phyloP scores from a whole-genome alignment of 2,797 vertebrate genomes.

The Crax fasciolata region DNA sequence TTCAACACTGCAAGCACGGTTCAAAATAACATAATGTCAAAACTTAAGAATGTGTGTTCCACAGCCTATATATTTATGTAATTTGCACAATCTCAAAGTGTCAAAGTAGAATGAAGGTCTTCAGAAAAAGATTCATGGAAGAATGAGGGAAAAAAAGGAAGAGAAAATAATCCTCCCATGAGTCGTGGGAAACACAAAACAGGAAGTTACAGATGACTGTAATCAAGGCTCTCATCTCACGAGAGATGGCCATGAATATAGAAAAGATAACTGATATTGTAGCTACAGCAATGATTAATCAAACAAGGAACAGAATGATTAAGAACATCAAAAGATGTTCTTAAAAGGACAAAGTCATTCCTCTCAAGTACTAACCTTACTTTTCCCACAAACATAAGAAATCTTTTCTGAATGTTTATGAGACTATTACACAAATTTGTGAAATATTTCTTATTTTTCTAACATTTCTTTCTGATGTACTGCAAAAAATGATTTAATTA shows the following conservation, averaged over 20 bases:
- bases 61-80: background rate
- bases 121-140: background rate
- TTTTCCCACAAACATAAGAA: background rate
- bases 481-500: background rate
- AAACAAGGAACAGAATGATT: background rate
- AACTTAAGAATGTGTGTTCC: background rate
- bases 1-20: background rate
- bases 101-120: background rate
- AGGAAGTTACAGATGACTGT: background rate
- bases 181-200: background rate
- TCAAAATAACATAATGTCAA: constrained; percentile 9
- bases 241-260: background rate
- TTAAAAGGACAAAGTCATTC: background rate
- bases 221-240: background rate
- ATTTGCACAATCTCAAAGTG: background rate
- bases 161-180: background rate
- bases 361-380: background rate
- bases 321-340: background rate
- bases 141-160: background rate
- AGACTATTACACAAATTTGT: background rate
- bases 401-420: background rate
- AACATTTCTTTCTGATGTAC: background rate
- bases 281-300: background rate
- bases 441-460: background rate
- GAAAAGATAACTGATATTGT: background rate